Evolutionary conservation across 2,888 invertebrate genomes (phyloP).

Genomic region (Cataglyphis albicans): DNA sequence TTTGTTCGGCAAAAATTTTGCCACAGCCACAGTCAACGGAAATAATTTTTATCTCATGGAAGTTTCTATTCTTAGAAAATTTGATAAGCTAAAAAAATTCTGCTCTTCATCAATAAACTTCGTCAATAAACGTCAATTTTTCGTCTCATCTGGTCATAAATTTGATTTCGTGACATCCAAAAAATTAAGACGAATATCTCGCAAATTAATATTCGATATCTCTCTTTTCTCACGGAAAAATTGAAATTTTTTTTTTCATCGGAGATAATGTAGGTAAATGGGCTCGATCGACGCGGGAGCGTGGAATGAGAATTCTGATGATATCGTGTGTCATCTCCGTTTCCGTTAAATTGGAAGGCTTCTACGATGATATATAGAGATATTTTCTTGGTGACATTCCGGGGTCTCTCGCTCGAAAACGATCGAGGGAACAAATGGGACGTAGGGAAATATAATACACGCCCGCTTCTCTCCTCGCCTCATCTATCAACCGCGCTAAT

Average conservation of each 20-base stretch:
- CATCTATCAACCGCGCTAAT: conserved; percentile 61
- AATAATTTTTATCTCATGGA: not conserved
- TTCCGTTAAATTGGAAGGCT: conserved; percentile 53
- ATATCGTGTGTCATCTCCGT: conserved; percentile 68
- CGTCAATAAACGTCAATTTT: not conserved
- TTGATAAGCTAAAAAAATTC: not conserved
- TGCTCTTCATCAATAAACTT: no score
- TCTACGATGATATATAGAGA: conserved; percentile 40
- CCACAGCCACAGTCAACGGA: not conserved
- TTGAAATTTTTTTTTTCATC: conserved; percentile 37
- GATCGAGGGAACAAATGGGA: conserved; percentile 36
- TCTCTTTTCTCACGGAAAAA: conserved; percentile 28
- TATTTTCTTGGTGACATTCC: conserved; percentile 45
- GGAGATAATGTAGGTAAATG: conserved; percentile 31
- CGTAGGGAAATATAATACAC: conserved; percentile 43
- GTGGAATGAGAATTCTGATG: conserved; percentile 69
- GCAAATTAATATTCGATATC: conserved; percentile 1
- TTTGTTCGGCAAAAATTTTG: conserved; percentile 9
- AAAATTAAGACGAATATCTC: not conserved
- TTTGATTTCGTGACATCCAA: not conserved
- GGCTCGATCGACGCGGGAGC: conserved; percentile 7
- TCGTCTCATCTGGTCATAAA: not conserved
- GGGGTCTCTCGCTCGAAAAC: conserved; percentile 19
- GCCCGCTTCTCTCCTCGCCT: not conserved
- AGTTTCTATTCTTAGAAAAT: not conserved